Evolutionary conservation across 2,113 vertebrate genomes (phyloP), one percentile per base, ranked within the genome.

Genomic region (Bubo scandiacus): DNA sequence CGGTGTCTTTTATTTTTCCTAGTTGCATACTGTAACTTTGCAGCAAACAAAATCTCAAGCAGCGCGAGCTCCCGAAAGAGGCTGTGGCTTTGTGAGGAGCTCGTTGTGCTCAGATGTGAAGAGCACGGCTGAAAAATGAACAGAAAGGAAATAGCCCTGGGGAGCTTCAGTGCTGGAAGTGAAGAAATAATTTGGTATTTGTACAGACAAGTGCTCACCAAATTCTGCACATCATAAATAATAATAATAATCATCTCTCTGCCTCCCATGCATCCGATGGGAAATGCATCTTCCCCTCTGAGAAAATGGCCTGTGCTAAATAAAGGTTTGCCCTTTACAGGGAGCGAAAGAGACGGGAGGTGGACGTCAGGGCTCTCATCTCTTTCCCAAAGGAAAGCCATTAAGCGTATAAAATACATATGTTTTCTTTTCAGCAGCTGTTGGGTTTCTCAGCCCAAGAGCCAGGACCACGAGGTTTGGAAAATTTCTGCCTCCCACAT

Each of bases 401-500:
- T 81, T 68, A 61, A 72, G 84, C 3, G 0, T 88, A 68, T 63
- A 23, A 80, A 68, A 43, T 61, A 29, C 61, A 27, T 51, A 49
- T 80, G 91, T 61, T 85, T 79, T 57, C 74, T 74, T 86, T 62
- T 40, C 84, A 79, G 90, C 95, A 95, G 93, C 91, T 88, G 90
- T 59, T 43, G 78, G 65, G 13, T 71, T 93, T 90, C 88, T 85
- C 93, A 95, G 91, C 81, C 93, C 91, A 57, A 86, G 47, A 92
- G 89, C 94, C 43, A 55, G 57, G 26, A 75, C 68, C 36, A 8
- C 0, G 5, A 74, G 81, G 73, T 81, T 81, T 81, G 81, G 78
- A 30, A 73, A 73, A 77, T 47, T 27, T 38, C 54, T 81, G 57
- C 66, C 66, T 92, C 90, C 61, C 70, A 38, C 55, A 52, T 88